These are phyloP conservation scores for Apodemia zela DNA, from an alignment of 2,888 invertebrate genomes.

Conservation along the genomic window DNA sequence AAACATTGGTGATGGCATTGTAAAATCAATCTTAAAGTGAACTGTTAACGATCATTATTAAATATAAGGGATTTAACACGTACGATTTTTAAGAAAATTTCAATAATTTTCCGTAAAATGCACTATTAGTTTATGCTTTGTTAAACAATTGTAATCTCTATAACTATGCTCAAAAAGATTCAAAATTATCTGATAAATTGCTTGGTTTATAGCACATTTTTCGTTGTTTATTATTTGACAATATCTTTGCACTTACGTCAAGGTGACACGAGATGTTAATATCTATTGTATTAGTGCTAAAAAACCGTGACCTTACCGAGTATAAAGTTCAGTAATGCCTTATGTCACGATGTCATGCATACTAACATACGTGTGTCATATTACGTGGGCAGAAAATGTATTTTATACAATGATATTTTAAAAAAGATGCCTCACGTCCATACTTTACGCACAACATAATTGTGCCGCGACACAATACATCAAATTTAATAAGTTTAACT, in stretches of 20 bases:
- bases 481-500: too few relatives aligned
- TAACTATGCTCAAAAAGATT: conserved; percentile 38
- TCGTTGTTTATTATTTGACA: conserved; percentile 37
- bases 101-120: conserved; percentile 38
- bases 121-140: conserved; percentile 34
- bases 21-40: conserved; percentile 23
- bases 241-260: conserved; percentile 62
- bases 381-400: neutral
- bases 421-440: too few relatives aligned
- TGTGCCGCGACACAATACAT: too few relatives aligned
- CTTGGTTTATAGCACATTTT: conserved; percentile 37
- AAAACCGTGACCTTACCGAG: conserved; percentile 73
- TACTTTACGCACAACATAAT: too few relatives aligned
- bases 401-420: too few relatives aligned
- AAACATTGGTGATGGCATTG: neutral
- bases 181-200: conserved; percentile 32
- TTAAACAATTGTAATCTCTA: conserved; percentile 44
- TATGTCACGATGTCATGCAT: conserved; percentile 49
- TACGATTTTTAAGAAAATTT: conserved; percentile 31
- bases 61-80: conserved; percentile 21
- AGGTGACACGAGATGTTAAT: conserved; percentile 76
- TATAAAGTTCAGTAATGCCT: conserved; percentile 73
- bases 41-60: conserved; percentile 23
- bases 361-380: conserved; percentile 15
- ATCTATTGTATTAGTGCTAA: conserved; percentile 36